Base-by-base conservation (phyloP, 1,140 invertebrate species). In the Probaryconus sp. region DNA sequence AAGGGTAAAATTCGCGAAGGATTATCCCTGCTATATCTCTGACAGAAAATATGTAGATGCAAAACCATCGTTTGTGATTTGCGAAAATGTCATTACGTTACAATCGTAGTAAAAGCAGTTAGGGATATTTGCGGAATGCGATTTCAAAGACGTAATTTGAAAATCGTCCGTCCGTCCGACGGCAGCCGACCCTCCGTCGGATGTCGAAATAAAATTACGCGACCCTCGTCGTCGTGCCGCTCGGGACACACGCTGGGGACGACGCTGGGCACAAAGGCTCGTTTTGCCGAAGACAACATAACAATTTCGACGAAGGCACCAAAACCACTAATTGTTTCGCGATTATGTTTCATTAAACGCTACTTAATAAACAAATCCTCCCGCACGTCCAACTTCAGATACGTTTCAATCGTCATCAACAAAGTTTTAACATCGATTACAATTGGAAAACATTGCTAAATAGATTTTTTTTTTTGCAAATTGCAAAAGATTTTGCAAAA, bases 131-230 rank as follows among this genome's bases (percentile, higher is more conserved):
- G 60, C 74, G 78, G 83, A 86, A 86, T 82, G 74, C 77, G 80
- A 86, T 85, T 87, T 87, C 79, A 85, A 84, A 86, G 83, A 82
- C 81, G 79, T 88, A 88, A 88, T 88, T 86, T 82, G 85, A 88
- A 88, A 87, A 87, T 87, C 85, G 83, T 78, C 76, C 73, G 83
- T 78, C 76, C 73, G 77, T 76, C 83, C 83, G 83, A 84, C 84
- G 83, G 83, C 82, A 81, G 79, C 73, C 85, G 81, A 86, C 87
- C 85, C 87, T 87, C 85, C 86, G 86, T 85, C 85, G 85, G 85
- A 86, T 80, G 81, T 84, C 81, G 77, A 88, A 87, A 88, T 88
- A 85, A 87, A 88, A 87, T 88, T 87, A 88, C 81, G 78, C 81
- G 81, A 86, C 85, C 87, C 86, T 86, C 80, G 76, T 55, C n/a